Conservation (phyloP, 1,140 invertebrate genomes). For the Patella vulgata region DNA sequence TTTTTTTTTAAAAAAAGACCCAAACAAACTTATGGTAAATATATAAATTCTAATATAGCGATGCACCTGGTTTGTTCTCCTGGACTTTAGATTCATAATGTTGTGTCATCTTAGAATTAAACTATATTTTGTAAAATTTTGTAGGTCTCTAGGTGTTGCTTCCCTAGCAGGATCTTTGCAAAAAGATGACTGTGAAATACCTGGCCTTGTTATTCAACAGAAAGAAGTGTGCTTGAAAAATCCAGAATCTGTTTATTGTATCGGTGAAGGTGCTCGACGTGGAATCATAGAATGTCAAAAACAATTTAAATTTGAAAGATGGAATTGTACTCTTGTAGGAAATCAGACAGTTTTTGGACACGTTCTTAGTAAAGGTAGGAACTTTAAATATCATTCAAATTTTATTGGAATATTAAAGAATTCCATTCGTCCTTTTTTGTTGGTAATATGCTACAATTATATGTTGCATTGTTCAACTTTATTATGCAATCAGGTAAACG, state of each 20-base stretch:
- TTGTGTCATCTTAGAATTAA: not conserved
- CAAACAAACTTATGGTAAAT: too few species aligned
- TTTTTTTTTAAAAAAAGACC: too few species aligned
- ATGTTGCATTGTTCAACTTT: not conserved
- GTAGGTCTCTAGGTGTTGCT: slow-evolving; percentile 71
- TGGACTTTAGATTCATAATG: too few species aligned
- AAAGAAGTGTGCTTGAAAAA: slow-evolving; percentile 56
- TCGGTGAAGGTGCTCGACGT: slow-evolving; percentile 55
- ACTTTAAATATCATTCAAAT: not conserved
- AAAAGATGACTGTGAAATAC: slow-evolving; percentile 70
- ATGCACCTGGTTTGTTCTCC: too few species aligned
- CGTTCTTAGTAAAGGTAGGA: slow-evolving; percentile 80
- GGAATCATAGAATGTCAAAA: slow-evolving; percentile 62
- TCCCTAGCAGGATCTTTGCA: slow-evolving; percentile 56
- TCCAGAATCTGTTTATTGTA: slow-evolving; percentile 58
- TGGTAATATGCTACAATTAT: not conserved
- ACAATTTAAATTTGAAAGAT: slow-evolving; percentile 62
- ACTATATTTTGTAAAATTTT: slow-evolving; percentile 3
- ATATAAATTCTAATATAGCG: too few species aligned
- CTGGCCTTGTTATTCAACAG: slow-evolving; percentile 55
- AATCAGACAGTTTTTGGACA: slow-evolving; percentile 78
- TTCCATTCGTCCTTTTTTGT: not conserved
- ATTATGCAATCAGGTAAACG: not conserved
- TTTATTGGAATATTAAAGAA: not conserved
- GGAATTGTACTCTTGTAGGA: slow-evolving; percentile 61